Conservation (phyloP, 2,888 invertebrate genomes). For the Arrhopalites spinosus region DNA sequence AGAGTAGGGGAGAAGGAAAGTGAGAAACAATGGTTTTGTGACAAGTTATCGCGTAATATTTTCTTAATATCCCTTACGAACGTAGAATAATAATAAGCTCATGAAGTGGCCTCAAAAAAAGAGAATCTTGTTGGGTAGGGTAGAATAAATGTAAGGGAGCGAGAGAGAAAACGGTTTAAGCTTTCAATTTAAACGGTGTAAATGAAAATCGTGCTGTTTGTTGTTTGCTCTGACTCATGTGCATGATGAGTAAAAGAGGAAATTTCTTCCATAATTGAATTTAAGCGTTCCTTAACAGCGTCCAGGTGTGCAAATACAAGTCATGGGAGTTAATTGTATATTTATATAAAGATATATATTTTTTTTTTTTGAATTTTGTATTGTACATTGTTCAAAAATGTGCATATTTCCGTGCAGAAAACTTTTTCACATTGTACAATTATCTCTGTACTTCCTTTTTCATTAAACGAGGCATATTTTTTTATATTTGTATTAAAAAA, state of each 20-base stretch:
- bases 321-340: conserved; percentile 25
- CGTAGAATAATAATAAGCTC: background rate
- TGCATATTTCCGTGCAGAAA: no score
- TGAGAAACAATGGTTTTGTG: background rate
- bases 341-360: background rate
- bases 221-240: conserved; percentile 16
- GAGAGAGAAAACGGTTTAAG: conserved; percentile 1
- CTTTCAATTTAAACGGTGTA: conserved; percentile 12
- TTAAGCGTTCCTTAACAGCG: conserved; percentile 9
- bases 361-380: background rate
- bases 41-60: background rate
- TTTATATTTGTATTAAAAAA: no score
- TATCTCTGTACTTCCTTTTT: background rate
- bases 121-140: background rate
- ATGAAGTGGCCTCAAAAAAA: background rate
- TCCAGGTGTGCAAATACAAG: conserved; percentile 28
- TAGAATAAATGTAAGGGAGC: background rate
- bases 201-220: conserved; percentile 14
- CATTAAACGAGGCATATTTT: no score
- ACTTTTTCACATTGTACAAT: background rate
- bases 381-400: no score
- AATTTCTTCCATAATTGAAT: conserved; percentile 20
- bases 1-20: background rate
- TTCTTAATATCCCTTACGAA: background rate
- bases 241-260: conserved; percentile 8